Percentiles rank a stretch among this genome's conserved stretches.
Conservation (phyloP, 2,113 vertebrate species). For the Alosa alosa region DNA sequence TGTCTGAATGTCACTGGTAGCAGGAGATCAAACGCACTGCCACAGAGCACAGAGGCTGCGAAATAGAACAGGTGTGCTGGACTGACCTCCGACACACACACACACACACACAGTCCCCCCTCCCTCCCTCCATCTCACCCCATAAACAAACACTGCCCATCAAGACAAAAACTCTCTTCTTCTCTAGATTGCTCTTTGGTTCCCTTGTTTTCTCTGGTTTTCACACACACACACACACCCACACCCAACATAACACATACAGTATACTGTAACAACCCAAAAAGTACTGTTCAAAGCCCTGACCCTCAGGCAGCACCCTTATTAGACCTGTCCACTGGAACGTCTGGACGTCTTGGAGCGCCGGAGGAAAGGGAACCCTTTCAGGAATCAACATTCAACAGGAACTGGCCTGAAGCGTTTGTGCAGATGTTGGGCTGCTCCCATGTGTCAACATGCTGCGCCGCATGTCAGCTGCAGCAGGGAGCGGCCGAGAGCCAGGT, state of each 20-base stretch:
- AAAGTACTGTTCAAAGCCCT: no score
- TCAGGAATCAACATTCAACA: constrained; percentile 13
- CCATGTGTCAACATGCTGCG: background rate
- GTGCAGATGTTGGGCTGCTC: background rate
- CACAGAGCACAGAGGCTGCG: background rate
- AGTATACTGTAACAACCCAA: no score
- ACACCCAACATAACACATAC: no score
- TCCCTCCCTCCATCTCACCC: background rate
- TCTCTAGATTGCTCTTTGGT: background rate
- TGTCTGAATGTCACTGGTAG: constrained; percentile 33
- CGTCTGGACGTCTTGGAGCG: background rate
- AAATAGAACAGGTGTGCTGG: background rate
- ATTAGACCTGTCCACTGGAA: background rate
- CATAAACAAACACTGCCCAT: background rate
- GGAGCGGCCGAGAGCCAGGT: background rate
- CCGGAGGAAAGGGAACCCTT: background rate
- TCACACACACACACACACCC: no score
- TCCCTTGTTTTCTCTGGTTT: background rate
- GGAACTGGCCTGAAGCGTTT: background rate
- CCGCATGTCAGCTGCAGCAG: constrained; percentile 18
- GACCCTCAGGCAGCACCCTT: no score
- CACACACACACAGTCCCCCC: background rate
- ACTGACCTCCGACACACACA: background rate
- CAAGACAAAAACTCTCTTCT: background rate
- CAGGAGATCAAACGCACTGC: background rate